These are phyloP conservation scores for Zoroaster sp. DNA, from an alignment of 53 echinoderm and acorn worm species.

Conservation along the genomic window DNA sequence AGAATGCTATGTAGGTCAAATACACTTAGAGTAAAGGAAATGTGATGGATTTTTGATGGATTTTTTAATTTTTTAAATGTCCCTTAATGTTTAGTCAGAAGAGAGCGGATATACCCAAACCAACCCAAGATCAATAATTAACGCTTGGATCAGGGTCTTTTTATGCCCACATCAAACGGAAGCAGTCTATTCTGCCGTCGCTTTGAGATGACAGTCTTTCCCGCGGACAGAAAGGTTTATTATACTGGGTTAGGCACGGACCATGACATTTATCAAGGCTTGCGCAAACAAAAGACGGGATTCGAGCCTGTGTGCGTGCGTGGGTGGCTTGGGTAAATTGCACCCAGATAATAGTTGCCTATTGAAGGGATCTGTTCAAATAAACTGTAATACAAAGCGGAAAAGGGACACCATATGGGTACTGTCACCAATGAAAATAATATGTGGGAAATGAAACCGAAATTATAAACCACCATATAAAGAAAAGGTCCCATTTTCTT, in stretches of 20 bases:
- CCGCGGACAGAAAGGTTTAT: not conserved
- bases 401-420: too few relatives aligned
- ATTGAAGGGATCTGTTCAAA: not conserved
- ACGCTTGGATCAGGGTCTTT: not conserved
- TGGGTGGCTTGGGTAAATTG: slow-evolving; percentile 31
- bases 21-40: too few relatives aligned
- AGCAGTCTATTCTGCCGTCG: not conserved
- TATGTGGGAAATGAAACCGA: not conserved
- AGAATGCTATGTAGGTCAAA: not conserved
- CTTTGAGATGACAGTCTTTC: not conserved
- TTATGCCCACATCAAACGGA: not conserved
- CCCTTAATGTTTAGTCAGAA: not conserved
- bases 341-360: not conserved
- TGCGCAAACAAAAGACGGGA: not conserved
- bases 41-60: too few relatives aligned
- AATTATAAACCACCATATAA: too few relatives aligned
- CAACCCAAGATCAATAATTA: not conserved
- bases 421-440: too few relatives aligned
- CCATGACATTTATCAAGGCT: slow-evolving; percentile 17
- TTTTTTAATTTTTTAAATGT: not conserved
- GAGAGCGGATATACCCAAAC: not conserved
- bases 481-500: too few relatives aligned
- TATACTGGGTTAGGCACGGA: not conserved
- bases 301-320: not conserved
- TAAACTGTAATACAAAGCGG: not conserved